phyloP scores from a whole-genome alignment of 2,113 vertebrate species.

The Psittacula cyanocephala region DNA sequence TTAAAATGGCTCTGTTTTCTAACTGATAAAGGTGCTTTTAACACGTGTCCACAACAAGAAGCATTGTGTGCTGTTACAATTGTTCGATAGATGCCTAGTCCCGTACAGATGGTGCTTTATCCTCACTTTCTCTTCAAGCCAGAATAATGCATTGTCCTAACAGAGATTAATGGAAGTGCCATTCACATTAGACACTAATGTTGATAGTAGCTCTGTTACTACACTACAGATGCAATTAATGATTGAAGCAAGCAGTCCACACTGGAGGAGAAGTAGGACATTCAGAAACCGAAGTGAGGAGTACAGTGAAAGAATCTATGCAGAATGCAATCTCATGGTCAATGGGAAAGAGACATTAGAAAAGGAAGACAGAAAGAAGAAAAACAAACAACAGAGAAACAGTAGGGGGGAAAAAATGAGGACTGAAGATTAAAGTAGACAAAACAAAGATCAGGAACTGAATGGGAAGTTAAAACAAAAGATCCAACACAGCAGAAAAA shows the following conservation, averaged over 20 bases:
- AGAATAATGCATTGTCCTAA: neutral
- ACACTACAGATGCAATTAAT: neutral
- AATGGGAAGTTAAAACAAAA: neutral
- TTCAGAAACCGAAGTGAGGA: neutral
- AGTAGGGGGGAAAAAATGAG: neutral
- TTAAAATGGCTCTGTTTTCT: neutral
- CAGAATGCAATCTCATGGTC: neutral
- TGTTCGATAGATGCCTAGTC: neutral
- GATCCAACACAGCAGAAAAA: neutral
- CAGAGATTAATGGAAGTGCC: conserved; percentile 32
- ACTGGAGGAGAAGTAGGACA: neutral
- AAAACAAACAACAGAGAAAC: neutral
- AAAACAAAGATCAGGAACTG: neutral
- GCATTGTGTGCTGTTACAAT: neutral
- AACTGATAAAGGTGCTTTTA: conserved; percentile 23
- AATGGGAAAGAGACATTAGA: neutral
- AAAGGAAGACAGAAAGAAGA: neutral
- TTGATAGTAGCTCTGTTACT: neutral
- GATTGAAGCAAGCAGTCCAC: neutral
- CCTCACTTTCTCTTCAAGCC: conserved; percentile 4
- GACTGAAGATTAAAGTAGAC: neutral
- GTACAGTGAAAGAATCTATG: neutral
- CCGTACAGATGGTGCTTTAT: conserved; percentile 39
- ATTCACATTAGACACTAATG: conserved; percentile 13
- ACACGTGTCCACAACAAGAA: neutral